phyloP scores from a whole-genome alignment of 2,888 invertebrate genomes.

The Drosophila antonietae region DNA sequence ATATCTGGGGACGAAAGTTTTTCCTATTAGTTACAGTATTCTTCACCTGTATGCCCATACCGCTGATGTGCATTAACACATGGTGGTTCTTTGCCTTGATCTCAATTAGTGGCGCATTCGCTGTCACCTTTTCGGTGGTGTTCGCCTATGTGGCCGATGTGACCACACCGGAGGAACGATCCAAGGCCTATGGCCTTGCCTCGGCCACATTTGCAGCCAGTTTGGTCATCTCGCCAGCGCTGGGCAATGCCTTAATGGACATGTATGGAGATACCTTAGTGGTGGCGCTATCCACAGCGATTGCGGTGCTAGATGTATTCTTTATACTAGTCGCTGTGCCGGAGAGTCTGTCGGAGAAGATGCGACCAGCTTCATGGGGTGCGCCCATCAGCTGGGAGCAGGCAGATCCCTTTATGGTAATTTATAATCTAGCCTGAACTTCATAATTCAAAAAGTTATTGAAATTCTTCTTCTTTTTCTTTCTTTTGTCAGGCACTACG shows the following conservation, averaged over 20 bases:
- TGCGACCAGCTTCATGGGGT: slow-evolving; percentile 91
- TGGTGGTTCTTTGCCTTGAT: slow-evolving; percentile 99
- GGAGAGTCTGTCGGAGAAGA: slow-evolving; percentile 98
- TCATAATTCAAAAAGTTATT: neutral
- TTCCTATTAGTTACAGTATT: slow-evolving; percentile 99
- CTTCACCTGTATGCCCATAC: slow-evolving; percentile 99
- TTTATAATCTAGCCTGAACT: slow-evolving; percentile 33
- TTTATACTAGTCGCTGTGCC: slow-evolving; percentile 99
- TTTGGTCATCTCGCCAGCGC: slow-evolving; percentile 98
- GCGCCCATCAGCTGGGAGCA: slow-evolving; percentile 98
- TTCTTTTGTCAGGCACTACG: slow-evolving; percentile 87
- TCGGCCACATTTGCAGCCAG: slow-evolving; percentile 99
- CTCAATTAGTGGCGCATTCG: slow-evolving; percentile 99
- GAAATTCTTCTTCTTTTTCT: neutral
- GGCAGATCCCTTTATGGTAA: slow-evolving; percentile 97
- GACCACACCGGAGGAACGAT: slow-evolving; percentile 97
- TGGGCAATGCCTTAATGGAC: slow-evolving; percentile 95
- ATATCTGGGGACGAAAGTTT: slow-evolving; percentile 99
- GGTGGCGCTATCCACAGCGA: slow-evolving; percentile 97
- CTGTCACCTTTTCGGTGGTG: slow-evolving; percentile 99
- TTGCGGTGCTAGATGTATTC: slow-evolving; percentile 98
- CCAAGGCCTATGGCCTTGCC: slow-evolving; percentile 98
- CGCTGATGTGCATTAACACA: slow-evolving; percentile 99
- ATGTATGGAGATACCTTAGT: slow-evolving; percentile 93
- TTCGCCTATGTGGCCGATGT: slow-evolving; percentile 99